These are phyloP conservation scores for Mico argentatus DNA, from an alignment of 2,797 vertebrate species.

Conservation along the genomic window DNA sequence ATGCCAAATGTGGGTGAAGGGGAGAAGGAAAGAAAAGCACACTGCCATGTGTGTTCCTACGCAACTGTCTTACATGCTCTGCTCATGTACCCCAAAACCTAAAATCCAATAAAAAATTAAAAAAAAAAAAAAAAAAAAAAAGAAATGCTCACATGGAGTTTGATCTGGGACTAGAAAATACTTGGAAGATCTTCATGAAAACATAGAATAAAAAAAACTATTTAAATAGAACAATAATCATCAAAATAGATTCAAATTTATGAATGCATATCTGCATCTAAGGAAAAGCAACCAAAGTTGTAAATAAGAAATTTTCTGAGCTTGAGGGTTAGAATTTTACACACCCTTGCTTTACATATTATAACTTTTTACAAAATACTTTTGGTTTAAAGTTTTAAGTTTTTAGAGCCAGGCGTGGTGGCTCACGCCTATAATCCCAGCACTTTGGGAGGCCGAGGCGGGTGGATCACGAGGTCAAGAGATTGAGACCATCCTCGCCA, in stretches of 20 bases:
- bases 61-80: no score
- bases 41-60: no score
- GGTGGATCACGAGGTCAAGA: no score
- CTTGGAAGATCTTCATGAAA: conserved; percentile 8
- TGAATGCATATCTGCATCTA: neutral
- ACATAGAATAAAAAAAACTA: neutral
- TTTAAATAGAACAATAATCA: neutral
- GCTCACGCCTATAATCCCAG: no score
- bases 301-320: neutral
- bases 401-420: neutral
- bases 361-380: neutral
- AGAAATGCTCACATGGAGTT: neutral
- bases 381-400: neutral
- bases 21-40: no score
- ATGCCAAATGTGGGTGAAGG: no score
- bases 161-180: neutral
- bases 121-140: neutral
- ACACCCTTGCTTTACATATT: neutral
- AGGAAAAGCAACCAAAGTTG: neutral
- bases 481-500: no score
- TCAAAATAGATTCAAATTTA: neutral
- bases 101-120: no score
- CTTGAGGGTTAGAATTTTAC: neutral
- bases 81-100: no score
- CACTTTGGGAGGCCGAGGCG: no score